Percentiles rank a stretch among this genome's conserved stretches.
phyloP scores from a whole-genome alignment of 2,113 vertebrate species.

The Xenotilapia longispinis region DNA sequence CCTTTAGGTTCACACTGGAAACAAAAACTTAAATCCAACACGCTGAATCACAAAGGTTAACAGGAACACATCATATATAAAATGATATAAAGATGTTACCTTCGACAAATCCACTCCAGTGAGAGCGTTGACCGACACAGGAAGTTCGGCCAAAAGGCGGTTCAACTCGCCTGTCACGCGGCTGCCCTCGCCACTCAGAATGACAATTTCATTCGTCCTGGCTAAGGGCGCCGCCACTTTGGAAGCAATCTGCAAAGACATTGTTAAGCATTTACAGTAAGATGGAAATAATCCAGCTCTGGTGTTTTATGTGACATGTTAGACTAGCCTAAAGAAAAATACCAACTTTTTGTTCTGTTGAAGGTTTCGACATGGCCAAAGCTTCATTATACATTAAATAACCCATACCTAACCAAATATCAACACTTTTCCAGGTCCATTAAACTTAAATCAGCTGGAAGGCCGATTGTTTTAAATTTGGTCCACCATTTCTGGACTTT shows the following conservation, averaged over 20 bases:
- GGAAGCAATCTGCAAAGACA: conserved; percentile 77
- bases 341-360: background rate
- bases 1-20: background rate
- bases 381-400: background rate
- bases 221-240: conserved; percentile 85
- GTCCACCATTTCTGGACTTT: background rate
- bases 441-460: background rate
- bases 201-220: conserved; percentile 87
- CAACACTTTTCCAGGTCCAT: background rate
- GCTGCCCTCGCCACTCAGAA: conserved; percentile 82
- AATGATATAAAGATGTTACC: conserved; percentile 59
- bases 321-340: background rate
- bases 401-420: background rate
- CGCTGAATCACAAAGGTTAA: background rate
- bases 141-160: conserved; percentile 86
- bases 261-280: background rate
- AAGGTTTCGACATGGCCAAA: background rate
- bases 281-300: background rate
- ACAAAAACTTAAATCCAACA: background rate
- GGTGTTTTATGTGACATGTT: background rate
- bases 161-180: conserved; percentile 76
- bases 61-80: background rate
- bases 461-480: background rate
- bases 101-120: conserved; percentile 88
- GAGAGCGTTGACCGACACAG: conserved; percentile 83